A percentile compares a stretch with the other conserved stretches of the same genome.
phyloP scores from a whole-genome alignment of 2,888 invertebrate species.

The Polietes domitor region DNA sequence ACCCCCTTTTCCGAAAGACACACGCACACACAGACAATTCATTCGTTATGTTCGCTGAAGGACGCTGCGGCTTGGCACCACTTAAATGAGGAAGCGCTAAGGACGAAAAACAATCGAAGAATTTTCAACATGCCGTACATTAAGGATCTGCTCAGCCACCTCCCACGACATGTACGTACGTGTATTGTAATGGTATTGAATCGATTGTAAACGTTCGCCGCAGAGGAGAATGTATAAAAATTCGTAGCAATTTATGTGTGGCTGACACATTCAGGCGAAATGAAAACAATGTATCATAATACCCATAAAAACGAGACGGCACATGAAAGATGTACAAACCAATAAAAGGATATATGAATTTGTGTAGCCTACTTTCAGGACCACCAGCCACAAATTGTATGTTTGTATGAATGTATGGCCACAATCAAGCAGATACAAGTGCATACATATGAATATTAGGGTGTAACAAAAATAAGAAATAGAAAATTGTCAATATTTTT shows the following conservation, averaged over 20 bases:
- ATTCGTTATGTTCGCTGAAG: neutral
- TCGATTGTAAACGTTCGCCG: neutral
- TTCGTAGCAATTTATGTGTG: neutral
- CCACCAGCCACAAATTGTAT: neutral
- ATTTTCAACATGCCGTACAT: neutral
- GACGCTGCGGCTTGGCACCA: no score
- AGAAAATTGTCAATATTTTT: no score
- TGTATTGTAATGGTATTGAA: neutral
- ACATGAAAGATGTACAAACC: neutral
- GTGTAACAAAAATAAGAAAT: no score
- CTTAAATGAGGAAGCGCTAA: neutral
- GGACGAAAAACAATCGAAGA: neutral
- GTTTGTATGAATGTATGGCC: neutral
- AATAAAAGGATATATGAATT: neutral
- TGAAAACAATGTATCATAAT: conserved; percentile 28
- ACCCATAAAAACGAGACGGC: conserved; percentile 5
- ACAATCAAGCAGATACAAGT: neutral
- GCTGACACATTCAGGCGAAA: neutral
- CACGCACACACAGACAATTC: neutral
- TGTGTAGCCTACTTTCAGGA: conserved; percentile 19
- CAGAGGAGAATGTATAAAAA: neutral
- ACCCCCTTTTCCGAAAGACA: neutral
- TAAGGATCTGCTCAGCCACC: neutral
- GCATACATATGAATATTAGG: no score
- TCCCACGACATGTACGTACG: neutral